Evolutionary conservation across 92 coral and sea anemone species (phyloP).

Genomic region (Metridium senile): DNA sequence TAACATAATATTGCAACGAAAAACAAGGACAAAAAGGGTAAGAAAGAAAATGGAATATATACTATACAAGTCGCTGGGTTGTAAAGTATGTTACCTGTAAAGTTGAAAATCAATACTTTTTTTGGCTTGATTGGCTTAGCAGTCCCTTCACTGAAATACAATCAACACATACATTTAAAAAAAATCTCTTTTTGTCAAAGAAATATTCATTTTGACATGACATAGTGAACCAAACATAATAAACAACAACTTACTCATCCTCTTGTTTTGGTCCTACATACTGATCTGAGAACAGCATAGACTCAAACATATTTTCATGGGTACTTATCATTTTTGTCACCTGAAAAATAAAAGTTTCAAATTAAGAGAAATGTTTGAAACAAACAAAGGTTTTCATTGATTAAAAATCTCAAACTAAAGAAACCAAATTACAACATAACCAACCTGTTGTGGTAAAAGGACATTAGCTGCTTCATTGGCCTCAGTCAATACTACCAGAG

Average conservation of each 20-base stretch:
- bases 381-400: no score
- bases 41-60: no score
- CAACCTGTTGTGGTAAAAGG: conserved; percentile 81
- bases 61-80: no score
- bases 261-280: conserved; percentile 97
- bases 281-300: conserved; percentile 93
- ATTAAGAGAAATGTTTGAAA: neutral
- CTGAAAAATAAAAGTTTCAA: conserved; percentile 32
- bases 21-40: no score
- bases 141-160: conserved; percentile 63
- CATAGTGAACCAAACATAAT: no score
- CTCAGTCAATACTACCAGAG: conserved; percentile 76
- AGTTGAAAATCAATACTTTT: conserved; percentile 92
- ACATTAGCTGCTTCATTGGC: conserved; percentile 77
- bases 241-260: conserved; percentile 85
- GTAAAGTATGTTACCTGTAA: conserved; percentile 71
- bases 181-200: no score
- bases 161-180: neutral
- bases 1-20: no score
- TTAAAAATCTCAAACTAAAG: neutral
- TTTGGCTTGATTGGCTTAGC: conserved; percentile 88
- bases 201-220: no score
- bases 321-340: conserved; percentile 76
- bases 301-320: conserved; percentile 90
- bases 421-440: neutral